These are phyloP conservation scores for Circaetus gallicus DNA, from an alignment of 2,113 vertebrate species.

Conservation along the genomic window DNA sequence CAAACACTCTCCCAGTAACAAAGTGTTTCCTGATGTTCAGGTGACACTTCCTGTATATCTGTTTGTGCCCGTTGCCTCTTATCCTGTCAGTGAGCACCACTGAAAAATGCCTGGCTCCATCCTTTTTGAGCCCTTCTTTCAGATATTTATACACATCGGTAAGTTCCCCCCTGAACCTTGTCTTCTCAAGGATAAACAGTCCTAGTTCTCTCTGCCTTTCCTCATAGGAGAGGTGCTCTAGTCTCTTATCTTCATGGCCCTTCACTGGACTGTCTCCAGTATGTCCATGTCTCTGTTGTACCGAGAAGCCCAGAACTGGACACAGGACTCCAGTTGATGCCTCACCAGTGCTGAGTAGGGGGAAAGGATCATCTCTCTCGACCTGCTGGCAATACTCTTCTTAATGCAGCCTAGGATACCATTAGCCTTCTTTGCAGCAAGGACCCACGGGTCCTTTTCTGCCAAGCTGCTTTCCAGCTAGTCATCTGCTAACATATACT, in stretches of 20 bases:
- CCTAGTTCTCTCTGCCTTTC: neutral
- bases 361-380: neutral
- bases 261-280: neutral
- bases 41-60: neutral
- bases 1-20: neutral
- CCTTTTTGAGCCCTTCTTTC: neutral
- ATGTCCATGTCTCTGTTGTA: neutral
- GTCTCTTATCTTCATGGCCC: neutral
- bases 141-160: neutral
- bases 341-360: neutral
- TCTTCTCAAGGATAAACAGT: neutral
- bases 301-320: neutral
- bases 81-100: too few species aligned
- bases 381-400: neutral
- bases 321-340: neutral
- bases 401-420: neutral
- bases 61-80: neutral
- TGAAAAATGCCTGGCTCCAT: neutral
- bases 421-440: accelerated
- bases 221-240: neutral
- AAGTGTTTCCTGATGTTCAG: neutral
- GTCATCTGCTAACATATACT: accelerated
- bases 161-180: neutral
- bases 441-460: neutral
- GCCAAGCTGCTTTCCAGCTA: neutral